A percentile compares a stretch with the other conserved stretches of the same genome.
phyloP scores from a whole-genome alignment of 2,113 vertebrate species.

The Lampris megalopsis region DNA sequence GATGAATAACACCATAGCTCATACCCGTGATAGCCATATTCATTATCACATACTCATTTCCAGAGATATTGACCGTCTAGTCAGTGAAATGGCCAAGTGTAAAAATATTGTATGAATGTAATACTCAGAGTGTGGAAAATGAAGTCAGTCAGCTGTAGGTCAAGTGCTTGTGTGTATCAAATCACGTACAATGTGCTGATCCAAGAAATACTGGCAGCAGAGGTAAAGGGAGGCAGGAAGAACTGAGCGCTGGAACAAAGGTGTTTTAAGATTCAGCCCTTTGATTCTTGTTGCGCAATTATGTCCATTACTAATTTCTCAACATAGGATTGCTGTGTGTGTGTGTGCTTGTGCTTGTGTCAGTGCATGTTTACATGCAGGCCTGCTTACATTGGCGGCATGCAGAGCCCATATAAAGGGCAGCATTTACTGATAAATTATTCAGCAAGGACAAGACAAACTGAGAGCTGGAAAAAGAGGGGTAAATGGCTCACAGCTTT shows the following conservation, averaged over 20 bases:
- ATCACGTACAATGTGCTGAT: neutral
- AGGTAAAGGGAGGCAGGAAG: neutral
- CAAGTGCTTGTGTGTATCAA: neutral
- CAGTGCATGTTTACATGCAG: slow-evolving; percentile 11
- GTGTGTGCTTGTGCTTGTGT: neutral
- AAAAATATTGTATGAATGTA: neutral
- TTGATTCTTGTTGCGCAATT: slow-evolving; percentile 34
- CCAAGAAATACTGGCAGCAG: neutral
- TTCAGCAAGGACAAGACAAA: slow-evolving; percentile 74
- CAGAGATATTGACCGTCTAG: neutral
- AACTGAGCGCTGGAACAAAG: neutral
- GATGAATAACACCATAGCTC: neutral
- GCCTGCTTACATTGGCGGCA: slow-evolving; percentile 23
- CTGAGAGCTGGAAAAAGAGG: slow-evolving; percentile 38
- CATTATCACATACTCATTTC: neutral
- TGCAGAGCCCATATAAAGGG: slow-evolving; percentile 56
- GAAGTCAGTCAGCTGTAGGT: neutral
- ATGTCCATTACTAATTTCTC: slow-evolving; percentile 29
- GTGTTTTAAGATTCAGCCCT: slow-evolving; percentile 22
- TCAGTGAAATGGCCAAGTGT: neutral
- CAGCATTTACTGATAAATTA: slow-evolving; percentile 68
- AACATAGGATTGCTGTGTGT: neutral
- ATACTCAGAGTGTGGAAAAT: neutral
- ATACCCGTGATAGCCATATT: neutral
- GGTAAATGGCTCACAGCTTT: slow-evolving; percentile 42